Conservation (phyloP, 2,888 invertebrate genomes). For the Andrena camellia region DNA sequence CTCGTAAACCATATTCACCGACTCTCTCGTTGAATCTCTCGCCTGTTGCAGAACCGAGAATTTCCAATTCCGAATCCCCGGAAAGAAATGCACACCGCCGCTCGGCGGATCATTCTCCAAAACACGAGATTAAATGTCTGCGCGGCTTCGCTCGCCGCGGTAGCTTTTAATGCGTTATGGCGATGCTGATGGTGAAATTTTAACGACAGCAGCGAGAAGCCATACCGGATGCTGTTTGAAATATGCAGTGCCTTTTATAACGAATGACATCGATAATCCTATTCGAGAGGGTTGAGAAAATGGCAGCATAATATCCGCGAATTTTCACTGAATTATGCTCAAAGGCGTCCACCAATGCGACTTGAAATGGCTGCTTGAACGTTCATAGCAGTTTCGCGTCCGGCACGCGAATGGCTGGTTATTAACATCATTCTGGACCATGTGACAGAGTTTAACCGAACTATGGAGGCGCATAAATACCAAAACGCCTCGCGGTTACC, state of each 20-base stretch:
- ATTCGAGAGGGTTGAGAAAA: not conserved
- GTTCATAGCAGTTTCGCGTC: conserved; percentile 22
- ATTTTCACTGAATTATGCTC: not conserved
- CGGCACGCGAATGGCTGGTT: conserved; percentile 19
- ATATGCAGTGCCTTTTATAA: not conserved
- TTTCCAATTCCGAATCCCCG: conserved; percentile 46
- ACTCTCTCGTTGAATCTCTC: conserved; percentile 32
- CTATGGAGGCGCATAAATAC: conserved; percentile 53
- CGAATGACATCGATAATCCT: not conserved
- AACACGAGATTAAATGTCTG: conserved; percentile 9
- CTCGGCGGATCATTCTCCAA: conserved; percentile 2
- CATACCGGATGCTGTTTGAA: not conserved
- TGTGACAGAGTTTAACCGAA: conserved; percentile 46
- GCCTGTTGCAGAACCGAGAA: conserved; percentile 43
- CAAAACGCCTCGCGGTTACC: conserved; percentile 46
- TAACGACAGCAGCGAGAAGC: not conserved
- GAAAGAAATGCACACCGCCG: conserved; percentile 42
- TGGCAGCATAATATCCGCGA: not conserved
- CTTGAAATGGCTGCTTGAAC: conserved; percentile 8
- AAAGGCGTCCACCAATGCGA: conserved; percentile 7
- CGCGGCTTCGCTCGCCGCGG: too few species aligned
- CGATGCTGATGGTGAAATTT: not conserved
- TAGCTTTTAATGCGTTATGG: not conserved
- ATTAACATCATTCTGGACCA: conserved; percentile 43
- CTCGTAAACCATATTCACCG: conserved; percentile 56